Evolutionary conservation across 92 coral and sea anemone species (phyloP).

Genomic region (Zoanthus sociatus): DNA sequence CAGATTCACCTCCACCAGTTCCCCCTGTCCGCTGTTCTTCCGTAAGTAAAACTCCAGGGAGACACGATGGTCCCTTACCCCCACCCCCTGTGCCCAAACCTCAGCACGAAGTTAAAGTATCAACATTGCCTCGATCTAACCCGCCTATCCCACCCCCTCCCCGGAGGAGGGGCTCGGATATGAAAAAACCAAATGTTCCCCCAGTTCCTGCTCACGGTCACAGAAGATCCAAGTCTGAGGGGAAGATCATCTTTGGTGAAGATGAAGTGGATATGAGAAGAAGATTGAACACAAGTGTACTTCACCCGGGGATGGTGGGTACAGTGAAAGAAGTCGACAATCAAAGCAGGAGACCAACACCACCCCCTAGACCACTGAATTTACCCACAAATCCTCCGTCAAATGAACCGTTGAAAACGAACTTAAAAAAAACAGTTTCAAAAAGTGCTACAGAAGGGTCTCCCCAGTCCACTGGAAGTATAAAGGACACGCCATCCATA

Average conservation of each 20-base stretch:
- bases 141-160: constrained; percentile 76
- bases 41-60: constrained; percentile 60
- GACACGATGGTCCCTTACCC: constrained; percentile 58
- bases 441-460: neutral
- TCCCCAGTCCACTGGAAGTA: neutral
- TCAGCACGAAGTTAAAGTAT: constrained; percentile 45
- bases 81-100: constrained; percentile 67
- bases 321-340: constrained; percentile 9
- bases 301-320: constrained; percentile 49
- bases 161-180: constrained; percentile 63
- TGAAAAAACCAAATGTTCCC: constrained; percentile 44
- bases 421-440: neutral
- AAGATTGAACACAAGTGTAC: constrained; percentile 50
- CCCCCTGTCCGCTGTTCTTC: constrained; percentile 95
- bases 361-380: constrained; percentile 30
- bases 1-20: constrained; percentile 86
- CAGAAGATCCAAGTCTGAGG: constrained; percentile 83
- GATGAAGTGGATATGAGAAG: constrained; percentile 39
- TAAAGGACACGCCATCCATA: neutral
- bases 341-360: constrained; percentile 4
- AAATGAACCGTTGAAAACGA: neutral
- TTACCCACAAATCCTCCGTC: neutral
- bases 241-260: constrained; percentile 76
- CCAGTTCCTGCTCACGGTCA: constrained; percentile 83
- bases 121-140: constrained; percentile 54